Evolutionary conservation across 2,797 vertebrate genomes (phyloP).

Genomic region (Artibeus lituratus): DNA sequence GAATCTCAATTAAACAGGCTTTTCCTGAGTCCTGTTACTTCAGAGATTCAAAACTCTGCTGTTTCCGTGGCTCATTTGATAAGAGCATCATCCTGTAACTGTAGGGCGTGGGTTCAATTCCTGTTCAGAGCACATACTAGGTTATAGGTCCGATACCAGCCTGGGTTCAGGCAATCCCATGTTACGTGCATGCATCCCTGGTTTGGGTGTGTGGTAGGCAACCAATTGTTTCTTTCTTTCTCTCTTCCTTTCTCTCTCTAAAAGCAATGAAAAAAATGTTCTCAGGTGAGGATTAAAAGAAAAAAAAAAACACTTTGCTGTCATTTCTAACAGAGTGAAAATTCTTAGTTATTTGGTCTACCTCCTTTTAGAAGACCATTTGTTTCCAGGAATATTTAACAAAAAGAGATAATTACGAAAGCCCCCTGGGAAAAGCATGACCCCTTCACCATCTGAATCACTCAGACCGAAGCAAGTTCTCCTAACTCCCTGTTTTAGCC

Average conservation of each 20-base stretch:
- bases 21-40: constrained; percentile 1
- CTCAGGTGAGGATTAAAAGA: neutral
- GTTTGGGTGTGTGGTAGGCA: neutral
- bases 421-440: neutral
- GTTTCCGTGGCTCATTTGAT: neutral
- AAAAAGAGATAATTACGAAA: neutral
- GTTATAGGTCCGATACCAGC: neutral
- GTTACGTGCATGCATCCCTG: neutral
- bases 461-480: constrained; percentile 4
- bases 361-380: neutral
- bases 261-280: neutral
- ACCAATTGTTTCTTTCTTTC: neutral
- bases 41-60: constrained; percentile 12
- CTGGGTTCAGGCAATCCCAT: neutral
- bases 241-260: neutral
- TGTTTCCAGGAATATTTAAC: neutral
- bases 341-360: neutral
- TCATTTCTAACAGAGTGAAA: constrained; percentile 23
- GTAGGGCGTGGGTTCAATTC: neutral
- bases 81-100: neutral
- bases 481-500: neutral
- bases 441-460: neutral
- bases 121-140: neutral
- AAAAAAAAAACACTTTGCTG: neutral
- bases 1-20: constrained; percentile 28